Evolutionary conservation across 1,140 invertebrate genomes (phyloP).

Genomic region (Vanessa atalanta): DNA sequence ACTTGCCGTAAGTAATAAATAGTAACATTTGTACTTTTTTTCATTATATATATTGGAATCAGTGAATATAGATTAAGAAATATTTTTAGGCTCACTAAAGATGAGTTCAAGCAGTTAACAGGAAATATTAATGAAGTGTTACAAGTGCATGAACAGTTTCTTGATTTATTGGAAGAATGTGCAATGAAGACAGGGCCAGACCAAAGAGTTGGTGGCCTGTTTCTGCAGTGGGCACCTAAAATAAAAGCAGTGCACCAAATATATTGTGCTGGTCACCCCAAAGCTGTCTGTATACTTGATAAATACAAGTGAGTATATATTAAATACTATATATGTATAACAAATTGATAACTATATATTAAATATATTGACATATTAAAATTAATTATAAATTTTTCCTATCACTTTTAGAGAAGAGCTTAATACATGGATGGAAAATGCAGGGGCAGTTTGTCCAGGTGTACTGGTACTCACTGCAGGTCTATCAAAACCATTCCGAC

Average conservation of each 20-base stretch:
- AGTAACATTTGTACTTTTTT: no score
- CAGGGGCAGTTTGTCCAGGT: constrained; percentile 90
- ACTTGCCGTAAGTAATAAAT: no score
- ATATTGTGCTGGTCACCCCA: constrained; percentile 96
- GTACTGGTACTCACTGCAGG: constrained; percentile 94
- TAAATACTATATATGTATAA: constrained; percentile 4
- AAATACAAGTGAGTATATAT: constrained; percentile 88
- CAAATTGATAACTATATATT: not conserved
- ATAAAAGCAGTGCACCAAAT: constrained; percentile 92
- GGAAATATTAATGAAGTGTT: constrained; percentile 94
- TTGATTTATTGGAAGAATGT: constrained; percentile 89
- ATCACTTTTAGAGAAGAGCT: constrained; percentile 87
- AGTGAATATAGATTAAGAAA: not conserved
- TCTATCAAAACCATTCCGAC: constrained; percentile 95
- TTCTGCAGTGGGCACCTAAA: constrained; percentile 91
- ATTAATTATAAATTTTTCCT: not conserved
- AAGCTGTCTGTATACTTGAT: constrained; percentile 94
- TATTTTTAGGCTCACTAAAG: constrained; percentile 86
- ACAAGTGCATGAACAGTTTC: constrained; percentile 89
- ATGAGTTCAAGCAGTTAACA: constrained; percentile 92
- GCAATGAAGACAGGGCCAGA: constrained; percentile 85
- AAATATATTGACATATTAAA: not conserved
- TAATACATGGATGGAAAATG: constrained; percentile 92
- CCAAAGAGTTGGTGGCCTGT: constrained; percentile 94
- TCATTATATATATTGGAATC: not conserved